Evolutionary conservation across 2,797 vertebrate species (phyloP).

Genomic region (Antrozous pallidus): DNA sequence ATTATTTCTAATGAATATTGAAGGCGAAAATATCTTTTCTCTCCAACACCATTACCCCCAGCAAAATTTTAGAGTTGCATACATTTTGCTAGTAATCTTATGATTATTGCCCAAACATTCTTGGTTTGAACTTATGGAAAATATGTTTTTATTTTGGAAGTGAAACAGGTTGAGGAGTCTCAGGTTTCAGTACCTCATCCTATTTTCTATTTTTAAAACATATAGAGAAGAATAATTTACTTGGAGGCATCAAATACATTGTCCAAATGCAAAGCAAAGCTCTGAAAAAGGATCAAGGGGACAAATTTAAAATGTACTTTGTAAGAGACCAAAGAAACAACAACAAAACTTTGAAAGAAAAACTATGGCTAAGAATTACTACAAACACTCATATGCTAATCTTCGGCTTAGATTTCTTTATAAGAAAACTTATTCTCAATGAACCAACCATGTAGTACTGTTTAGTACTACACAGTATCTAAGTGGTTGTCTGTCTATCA

Average conservation of each 20-base stretch:
- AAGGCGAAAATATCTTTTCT: neutral
- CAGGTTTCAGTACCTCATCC: neutral
- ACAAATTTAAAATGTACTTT: slow-evolving; percentile 24
- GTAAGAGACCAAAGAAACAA: neutral
- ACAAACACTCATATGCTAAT: neutral
- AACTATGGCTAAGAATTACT: neutral
- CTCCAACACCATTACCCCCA: neutral
- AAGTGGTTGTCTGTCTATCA: neutral
- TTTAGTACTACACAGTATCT: neutral
- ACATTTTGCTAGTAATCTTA: neutral
- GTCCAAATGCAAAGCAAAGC: neutral
- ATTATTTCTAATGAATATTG: neutral
- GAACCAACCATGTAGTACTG: neutral
- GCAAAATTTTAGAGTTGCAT: neutral
- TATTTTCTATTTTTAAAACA: neutral
- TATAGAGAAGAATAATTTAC: neutral
- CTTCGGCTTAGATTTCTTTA: neutral
- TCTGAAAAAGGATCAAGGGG: neutral
- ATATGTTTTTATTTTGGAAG: neutral
- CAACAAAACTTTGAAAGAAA: neutral
- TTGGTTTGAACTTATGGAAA: neutral
- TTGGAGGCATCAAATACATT: neutral
- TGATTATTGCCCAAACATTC: slow-evolving; percentile 15
- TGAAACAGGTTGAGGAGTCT: neutral
- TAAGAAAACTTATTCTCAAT: neutral